phyloP scores from a whole-genome alignment of 2,888 invertebrate species.

The Xylophagus ater region DNA sequence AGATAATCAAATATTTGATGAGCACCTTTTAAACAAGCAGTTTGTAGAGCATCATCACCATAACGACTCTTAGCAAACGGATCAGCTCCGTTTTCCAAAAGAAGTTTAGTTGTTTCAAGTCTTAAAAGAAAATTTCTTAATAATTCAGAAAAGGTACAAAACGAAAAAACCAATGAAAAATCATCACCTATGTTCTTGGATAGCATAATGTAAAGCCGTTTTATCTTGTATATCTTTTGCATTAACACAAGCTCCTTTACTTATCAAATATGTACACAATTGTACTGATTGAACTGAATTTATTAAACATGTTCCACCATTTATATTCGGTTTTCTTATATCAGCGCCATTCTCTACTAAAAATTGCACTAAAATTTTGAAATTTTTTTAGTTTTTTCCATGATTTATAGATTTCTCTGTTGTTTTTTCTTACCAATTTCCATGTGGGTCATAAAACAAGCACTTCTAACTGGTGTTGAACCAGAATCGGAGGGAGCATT shows the following conservation, averaged over 20 bases:
- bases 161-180: not conserved
- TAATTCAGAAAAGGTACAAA: slow-evolving; percentile 6
- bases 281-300: slow-evolving; percentile 81
- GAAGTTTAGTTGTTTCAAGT: slow-evolving; percentile 69
- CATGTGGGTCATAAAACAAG: slow-evolving; percentile 84
- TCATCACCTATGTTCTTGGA: slow-evolving; percentile 57
- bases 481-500: slow-evolving; percentile 80
- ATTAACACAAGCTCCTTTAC: slow-evolving; percentile 72
- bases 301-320: slow-evolving; percentile 87
- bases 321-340: slow-evolving; percentile 72
- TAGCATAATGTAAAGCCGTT: slow-evolving; percentile 89
- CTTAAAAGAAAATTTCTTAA: slow-evolving; percentile 29
- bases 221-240: slow-evolving; percentile 82
- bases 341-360: slow-evolving; percentile 72
- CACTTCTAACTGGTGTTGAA: slow-evolving; percentile 80
- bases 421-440: slow-evolving; percentile 44
- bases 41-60: slow-evolving; percentile 81
- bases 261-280: slow-evolving; percentile 67
- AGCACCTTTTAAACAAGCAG: slow-evolving; percentile 72
- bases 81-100: slow-evolving; percentile 71
- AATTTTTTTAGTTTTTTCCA: not conserved
- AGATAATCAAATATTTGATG: slow-evolving; percentile 61
- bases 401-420: not conserved
- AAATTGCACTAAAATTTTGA: slow-evolving; percentile 46
- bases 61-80: slow-evolving; percentile 63